Evolutionary conservation across 2,113 vertebrate species (phyloP), one percentile per base, ranked within the genome.

Genomic region (Antidorcas marsupialis): DNA sequence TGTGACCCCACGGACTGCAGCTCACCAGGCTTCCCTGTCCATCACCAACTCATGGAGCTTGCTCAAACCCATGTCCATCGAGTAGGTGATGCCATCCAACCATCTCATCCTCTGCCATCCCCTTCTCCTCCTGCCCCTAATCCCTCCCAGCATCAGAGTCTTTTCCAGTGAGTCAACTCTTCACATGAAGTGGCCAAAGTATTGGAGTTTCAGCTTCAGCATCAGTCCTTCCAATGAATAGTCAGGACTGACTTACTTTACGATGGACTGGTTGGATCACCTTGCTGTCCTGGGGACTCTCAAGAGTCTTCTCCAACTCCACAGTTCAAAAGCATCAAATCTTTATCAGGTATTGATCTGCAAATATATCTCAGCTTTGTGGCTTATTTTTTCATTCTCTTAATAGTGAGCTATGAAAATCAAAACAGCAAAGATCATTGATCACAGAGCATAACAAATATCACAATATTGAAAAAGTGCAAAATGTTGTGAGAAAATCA

Each of bases 11-110:
- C 13, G 10, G 36, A 39, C 36, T 3, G 10, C 36, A 74, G n/a
- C 19, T 6, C 0, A 0, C 10, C n/a, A 25, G 10, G 36, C 19
- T 1, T 74, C n/a, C 19, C n/a, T 39, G 19, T 6, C 19, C 10
- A 39, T 39, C 19, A 74, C n/a, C 67, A 74, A 39, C n/a, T 74
- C 67, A 6, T 6, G n/a, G 19, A 74, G 36, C 19, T 74, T 74
- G 36, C 67, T 39, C n/a, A 74, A 39, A 74, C 36, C n/a, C 67
- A 39, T 23, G 10, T 39, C 19, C n/a, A 13, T 39, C 0, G 19
- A 23, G 67, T 74, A 2, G 2, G 10, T 74, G 67, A 39, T 39
- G 36, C 67, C 36, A 39, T 39, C 19, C 10, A 74, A 12, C 10
- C 21, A 13, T 74, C 19, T 74, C 2, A 6, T 71, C 9, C 67